Evolutionary conservation across 1,140 invertebrate genomes (phyloP), one percentile per base, ranked within the genome.

Genomic region (Trachymyrmex cornetzi): DNA sequence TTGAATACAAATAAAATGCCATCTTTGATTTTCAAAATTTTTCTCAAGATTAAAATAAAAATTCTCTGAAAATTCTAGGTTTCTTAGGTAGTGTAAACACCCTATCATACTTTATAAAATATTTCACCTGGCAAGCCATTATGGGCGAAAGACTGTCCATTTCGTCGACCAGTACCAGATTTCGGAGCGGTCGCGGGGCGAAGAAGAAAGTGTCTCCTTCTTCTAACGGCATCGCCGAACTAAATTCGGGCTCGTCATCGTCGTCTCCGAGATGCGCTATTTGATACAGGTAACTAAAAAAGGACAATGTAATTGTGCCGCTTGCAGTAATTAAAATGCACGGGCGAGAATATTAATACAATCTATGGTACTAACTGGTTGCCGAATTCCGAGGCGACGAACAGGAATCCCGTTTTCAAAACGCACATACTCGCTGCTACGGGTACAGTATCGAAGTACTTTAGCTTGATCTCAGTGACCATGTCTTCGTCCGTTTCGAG

Each of bases 171-270:
- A 99, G 95, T 6, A 99, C 98, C 9, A 99, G 96, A 97, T 99
- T 99, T 92, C 99, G 97, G 0, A 99, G 96, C 3, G 98, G 96
- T 92, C 99, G 96, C 19, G 99, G 99, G 9, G 98, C 99, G 96
- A 99, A 99, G 96, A 99, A 99, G 94, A 99, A 99, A 4, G 99
- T 99, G 91, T 99, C 99, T 6, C 99, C 99, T 95, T 99, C 99
- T 95, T 99, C 99, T 55, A 99, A 94, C 3, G 99, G 99, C 98
- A 99, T 99, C 14, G 98, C 98, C 64, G 99, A 99, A 94, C 99
- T 99, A 93, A 99, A 99, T 95, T 99, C 99, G 5, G 99, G 98
- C 92, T 99, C 99, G 95, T 99, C 99, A 95, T 99, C 99, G 94
- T 99, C 99, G 96, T 99, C 99, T 48, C 99, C 99, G 87, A 99